Evolutionary conservation across 64 coral and sea anemone genomes (phyloP).

Genomic region (Stichodactyla mertensii): DNA sequence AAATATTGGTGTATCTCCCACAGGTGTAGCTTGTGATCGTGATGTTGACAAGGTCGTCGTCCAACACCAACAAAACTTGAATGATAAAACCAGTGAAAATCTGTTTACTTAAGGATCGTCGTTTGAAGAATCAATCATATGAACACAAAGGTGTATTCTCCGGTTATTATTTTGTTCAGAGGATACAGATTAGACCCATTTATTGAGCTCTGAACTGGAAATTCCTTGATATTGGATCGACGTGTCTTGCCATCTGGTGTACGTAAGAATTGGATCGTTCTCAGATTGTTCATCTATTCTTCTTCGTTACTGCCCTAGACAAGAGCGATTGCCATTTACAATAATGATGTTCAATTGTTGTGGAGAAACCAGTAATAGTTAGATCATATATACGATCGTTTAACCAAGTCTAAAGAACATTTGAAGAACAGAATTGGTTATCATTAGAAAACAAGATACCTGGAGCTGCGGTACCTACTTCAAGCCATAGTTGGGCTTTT

Average conservation of each 20-base stretch:
- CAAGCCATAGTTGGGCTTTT: not conserved
- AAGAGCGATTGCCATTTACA: slow-evolving; percentile 7
- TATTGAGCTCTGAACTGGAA: not conserved
- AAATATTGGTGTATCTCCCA: not conserved
- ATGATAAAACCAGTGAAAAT: not conserved
- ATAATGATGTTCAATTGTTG: not conserved
- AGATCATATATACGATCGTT: not conserved
- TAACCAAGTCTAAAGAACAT: not conserved
- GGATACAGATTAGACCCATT: not conserved
- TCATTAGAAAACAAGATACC: not conserved
- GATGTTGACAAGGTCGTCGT: not conserved
- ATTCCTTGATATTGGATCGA: not conserved
- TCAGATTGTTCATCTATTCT: not conserved
- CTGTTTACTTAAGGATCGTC: slow-evolving; percentile 11
- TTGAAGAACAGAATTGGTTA: not conserved
- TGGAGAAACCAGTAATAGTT: slow-evolving; percentile 10
- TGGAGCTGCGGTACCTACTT: not conserved
- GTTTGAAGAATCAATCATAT: slow-evolving; percentile 4
- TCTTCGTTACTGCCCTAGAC: not conserved
- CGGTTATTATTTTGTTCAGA: not conserved
- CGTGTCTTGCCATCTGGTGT: not conserved
- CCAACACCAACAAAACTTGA: not conserved
- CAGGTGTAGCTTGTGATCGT: not conserved
- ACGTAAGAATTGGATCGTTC: not conserved
- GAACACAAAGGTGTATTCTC: not conserved